A percentile compares a stretch with the other conserved stretches of the same genome.
Evolutionary conservation across 1,140 invertebrate species (phyloP).

Genomic region (Campodea augens): DNA sequence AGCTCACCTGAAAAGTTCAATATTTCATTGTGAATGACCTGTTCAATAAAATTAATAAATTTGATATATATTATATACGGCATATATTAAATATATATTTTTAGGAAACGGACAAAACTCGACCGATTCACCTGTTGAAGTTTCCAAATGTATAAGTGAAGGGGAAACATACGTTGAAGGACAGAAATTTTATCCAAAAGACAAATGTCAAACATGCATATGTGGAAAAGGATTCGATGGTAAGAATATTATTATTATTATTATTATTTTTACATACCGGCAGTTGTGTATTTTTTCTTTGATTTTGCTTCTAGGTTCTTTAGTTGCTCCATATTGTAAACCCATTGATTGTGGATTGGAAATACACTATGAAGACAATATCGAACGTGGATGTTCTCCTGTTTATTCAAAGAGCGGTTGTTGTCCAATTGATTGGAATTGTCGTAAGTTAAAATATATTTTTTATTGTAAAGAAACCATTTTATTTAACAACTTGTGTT

Average conservation of each 20-base stretch:
- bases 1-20: no score
- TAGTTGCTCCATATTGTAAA: conserved; percentile 23
- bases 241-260: conserved; percentile 5
- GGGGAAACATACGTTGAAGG: conserved; percentile 27
- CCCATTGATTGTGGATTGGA: conserved; percentile 30
- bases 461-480: no score
- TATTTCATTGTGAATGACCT: no score
- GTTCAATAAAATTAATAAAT: no score
- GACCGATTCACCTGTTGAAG: not conserved
- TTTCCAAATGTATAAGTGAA: conserved; percentile 23
- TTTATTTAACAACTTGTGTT: no score
- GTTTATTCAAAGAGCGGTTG: conserved; percentile 23
- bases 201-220: conserved; percentile 26
- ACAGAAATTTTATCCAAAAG: conserved; percentile 26
- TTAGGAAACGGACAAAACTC: no score
- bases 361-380: conserved; percentile 24
- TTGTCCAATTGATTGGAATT: conserved; percentile 29
- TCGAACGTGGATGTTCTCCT: conserved; percentile 27
- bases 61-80: no score
- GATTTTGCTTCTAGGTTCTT: conserved; percentile 17
- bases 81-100: no score
- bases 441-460: conserved; percentile 22
- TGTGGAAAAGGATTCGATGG: conserved; percentile 20
- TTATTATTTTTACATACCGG: not conserved
- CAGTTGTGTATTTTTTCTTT: conserved; percentile 18